Percentiles rank a stretch among this genome's conserved stretches.
phyloP scores from a whole-genome alignment of 2,888 invertebrate genomes.

The Noctua comes region DNA sequence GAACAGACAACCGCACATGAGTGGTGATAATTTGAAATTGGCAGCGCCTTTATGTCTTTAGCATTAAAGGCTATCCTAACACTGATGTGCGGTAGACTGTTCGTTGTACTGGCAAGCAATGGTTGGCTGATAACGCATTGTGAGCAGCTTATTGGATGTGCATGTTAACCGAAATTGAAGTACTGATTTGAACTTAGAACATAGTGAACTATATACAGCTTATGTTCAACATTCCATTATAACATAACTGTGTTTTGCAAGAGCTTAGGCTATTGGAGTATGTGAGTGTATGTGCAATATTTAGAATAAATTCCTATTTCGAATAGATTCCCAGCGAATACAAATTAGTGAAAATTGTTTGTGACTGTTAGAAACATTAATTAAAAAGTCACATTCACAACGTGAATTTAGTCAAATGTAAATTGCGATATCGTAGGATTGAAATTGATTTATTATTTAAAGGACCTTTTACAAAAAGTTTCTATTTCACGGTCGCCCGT shows the following conservation, averaged over 20 bases:
- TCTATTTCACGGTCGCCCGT: neutral
- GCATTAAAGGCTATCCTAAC: neutral
- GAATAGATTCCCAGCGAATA: neutral
- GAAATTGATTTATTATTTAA: constrained; percentile 10
- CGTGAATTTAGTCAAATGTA: neutral
- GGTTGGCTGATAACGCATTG: constrained; percentile 32
- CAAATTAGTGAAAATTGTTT: neutral
- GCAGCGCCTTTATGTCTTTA: neutral
- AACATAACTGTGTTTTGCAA: neutral
- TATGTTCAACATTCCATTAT: constrained; percentile 5
- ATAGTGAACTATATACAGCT: neutral
- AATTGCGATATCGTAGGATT: constrained; percentile 2
- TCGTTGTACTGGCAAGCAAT: constrained; percentile 25
- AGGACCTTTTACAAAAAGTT: neutral
- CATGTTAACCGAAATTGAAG: constrained; percentile 39
- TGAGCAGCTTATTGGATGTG: constrained; percentile 51
- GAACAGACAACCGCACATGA: neutral
- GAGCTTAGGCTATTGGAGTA: neutral
- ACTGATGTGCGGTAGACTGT: neutral
- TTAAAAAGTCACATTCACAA: neutral
- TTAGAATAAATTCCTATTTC: neutral
- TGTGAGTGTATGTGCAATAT: neutral
- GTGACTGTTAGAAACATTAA: neutral
- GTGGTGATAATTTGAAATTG: neutral
- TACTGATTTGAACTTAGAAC: constrained; percentile 23